Evolutionary conservation across 2,113 vertebrate genomes (phyloP).

Genomic region (Rhagologus leucostigma): DNA sequence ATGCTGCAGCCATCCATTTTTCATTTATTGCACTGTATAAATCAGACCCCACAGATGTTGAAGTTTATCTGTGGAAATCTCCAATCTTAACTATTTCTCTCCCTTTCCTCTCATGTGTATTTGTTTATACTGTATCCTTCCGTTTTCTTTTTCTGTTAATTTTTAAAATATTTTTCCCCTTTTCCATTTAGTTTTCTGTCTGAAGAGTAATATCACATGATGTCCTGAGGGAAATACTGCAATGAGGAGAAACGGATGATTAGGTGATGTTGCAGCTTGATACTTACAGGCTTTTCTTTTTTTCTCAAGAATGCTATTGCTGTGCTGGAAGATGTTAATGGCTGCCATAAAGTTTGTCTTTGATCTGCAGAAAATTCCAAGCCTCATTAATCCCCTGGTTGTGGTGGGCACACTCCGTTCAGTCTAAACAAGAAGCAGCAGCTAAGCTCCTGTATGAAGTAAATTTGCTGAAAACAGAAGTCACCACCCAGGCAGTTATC

Average conservation of each 20-base stretch:
- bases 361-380: conserved; percentile 41
- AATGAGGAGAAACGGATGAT: neutral
- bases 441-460: neutral
- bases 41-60: neutral
- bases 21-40: neutral
- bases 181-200: neutral
- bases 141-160: neutral
- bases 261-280: neutral
- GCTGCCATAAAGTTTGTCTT: conserved; percentile 18
- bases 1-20: neutral
- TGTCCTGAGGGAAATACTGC: neutral
- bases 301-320: conserved; percentile 12
- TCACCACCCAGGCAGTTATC: neutral
- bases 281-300: neutral
- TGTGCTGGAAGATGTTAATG: neutral
- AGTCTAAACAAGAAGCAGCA: conserved; percentile 17
- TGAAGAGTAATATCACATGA: neutral
- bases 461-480: neutral
- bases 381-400: conserved; percentile 10
- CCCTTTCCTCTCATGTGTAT: neutral
- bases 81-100: neutral
- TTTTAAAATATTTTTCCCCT: accelerated
- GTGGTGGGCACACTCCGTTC: neutral
- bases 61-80: neutral
- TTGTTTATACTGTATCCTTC: neutral